phyloP scores from a whole-genome alignment of 2,888 invertebrate species.

The Amiota communis region DNA sequence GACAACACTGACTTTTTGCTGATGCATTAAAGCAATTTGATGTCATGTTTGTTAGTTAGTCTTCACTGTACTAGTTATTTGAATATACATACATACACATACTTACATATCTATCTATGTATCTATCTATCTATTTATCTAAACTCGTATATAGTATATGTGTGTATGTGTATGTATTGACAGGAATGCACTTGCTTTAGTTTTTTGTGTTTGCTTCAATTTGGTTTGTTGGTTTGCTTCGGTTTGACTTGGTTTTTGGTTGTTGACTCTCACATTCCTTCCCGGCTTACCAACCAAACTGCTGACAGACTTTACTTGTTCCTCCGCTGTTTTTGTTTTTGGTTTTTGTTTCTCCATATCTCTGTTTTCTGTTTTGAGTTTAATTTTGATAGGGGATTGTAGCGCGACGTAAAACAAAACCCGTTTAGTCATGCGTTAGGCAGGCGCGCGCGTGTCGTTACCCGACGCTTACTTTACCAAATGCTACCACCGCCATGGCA shows the following conservation, averaged over 20 bases:
- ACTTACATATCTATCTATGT: conserved; percentile 5
- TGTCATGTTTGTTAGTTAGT: conserved; percentile 46
- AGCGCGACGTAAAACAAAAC: conserved; percentile 1
- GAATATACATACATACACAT: neutral
- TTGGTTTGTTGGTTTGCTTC: conserved; percentile 38
- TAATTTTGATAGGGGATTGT: conserved; percentile 1
- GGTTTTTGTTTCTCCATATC: conserved; percentile 30
- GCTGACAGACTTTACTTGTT: neutral
- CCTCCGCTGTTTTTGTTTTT: conserved; percentile 34
- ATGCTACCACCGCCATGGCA: neutral
- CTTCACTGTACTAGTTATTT: conserved; percentile 48
- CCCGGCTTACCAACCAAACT: neutral
- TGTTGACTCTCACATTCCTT: neutral
- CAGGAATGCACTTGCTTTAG: conserved; percentile 35
- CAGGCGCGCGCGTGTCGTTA: neutral
- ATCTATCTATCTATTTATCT: too few species aligned
- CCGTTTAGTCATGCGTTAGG: conserved; percentile 25
- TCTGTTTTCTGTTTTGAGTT: conserved; percentile 8
- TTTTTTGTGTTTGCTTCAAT: conserved; percentile 31
- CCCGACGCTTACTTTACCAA: neutral
- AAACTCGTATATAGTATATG: conserved; percentile 15
- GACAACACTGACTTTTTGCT: too few species aligned
- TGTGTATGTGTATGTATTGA: conserved; percentile 16
- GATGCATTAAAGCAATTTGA: too few species aligned
- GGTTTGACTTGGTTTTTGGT: conserved; percentile 35